Conservation (phyloP, 2,113 vertebrate genomes). For the Agelaius phoeniceus region DNA sequence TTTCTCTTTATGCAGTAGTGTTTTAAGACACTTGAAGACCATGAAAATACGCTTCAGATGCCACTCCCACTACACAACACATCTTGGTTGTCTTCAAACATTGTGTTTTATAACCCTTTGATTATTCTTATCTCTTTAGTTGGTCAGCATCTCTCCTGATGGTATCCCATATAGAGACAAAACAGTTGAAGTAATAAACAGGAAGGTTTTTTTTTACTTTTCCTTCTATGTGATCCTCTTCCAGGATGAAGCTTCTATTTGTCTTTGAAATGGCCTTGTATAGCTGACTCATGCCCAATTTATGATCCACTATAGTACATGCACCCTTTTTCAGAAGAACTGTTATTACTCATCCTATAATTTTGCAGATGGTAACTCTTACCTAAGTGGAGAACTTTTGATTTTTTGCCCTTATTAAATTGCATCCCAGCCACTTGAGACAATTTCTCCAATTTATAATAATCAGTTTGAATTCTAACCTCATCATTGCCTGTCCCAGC, state of each 20-base stretch:
- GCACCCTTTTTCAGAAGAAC: neutral
- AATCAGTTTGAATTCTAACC: neutral
- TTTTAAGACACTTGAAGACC: neutral
- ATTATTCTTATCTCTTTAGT: neutral
- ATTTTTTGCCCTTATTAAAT: constrained; percentile 25
- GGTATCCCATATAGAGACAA: neutral
- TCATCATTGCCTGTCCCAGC: neutral
- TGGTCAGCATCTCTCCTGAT: neutral
- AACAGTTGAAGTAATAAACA: neutral
- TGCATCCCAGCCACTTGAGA: neutral
- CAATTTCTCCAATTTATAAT: constrained; percentile 22
- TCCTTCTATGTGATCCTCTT: neutral
- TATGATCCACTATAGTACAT: neutral
- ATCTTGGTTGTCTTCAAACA: neutral
- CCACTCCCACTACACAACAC: neutral
- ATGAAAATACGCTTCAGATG: neutral
- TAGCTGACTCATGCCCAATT: constrained; percentile 19
- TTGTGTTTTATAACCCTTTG: neutral
- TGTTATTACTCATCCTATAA: constrained; percentile 23
- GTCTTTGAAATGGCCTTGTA: constrained; percentile 11
- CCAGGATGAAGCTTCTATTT: neutral
- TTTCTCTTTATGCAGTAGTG: neutral
- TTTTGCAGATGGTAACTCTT: neutral
- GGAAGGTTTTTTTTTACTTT: neutral
- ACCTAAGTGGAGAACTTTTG: constrained; percentile 25